Conservation (phyloP, 2,113 vertebrate genomes). For the Origma solitaria region DNA sequence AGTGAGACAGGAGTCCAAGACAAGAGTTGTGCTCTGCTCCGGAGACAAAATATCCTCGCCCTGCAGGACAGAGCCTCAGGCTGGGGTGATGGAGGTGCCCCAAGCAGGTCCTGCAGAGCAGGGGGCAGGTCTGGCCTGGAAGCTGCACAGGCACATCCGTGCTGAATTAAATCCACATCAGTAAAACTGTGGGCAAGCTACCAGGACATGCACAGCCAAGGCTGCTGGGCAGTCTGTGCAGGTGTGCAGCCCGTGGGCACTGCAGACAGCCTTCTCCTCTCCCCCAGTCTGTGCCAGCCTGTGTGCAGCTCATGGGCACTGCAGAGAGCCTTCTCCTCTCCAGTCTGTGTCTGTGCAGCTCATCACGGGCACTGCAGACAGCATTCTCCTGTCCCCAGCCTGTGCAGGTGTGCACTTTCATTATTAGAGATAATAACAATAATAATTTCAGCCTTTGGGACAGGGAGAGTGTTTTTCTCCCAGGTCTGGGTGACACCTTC, state of each 20-base stretch:
- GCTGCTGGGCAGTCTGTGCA: background rate
- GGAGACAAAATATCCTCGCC: background rate
- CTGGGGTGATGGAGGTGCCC: background rate
- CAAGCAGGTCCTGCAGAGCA: background rate
- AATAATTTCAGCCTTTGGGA: background rate
- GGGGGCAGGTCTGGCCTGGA: background rate
- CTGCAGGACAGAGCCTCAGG: background rate
- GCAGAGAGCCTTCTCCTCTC: background rate
- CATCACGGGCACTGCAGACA: background rate
- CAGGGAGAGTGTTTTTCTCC: background rate
- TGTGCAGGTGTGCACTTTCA: accelerated
- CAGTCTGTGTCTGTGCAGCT: background rate
- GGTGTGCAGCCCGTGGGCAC: background rate
- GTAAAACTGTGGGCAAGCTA: background rate
- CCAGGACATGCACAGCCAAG: background rate
- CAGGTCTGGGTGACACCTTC: background rate
- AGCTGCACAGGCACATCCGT: background rate
- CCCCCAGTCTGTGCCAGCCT: too few species aligned
- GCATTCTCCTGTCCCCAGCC: background rate
- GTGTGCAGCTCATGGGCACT: background rate
- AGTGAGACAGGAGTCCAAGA: background rate
- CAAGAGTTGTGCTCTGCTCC: background rate
- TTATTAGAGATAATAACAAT: too few species aligned
- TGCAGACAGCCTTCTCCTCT: too few species aligned
- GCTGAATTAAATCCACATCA: background rate